Evolutionary conservation across 2,113 vertebrate genomes (phyloP), one percentile per base, ranked within the genome.

Genomic region (Athene cunicularia): DNA sequence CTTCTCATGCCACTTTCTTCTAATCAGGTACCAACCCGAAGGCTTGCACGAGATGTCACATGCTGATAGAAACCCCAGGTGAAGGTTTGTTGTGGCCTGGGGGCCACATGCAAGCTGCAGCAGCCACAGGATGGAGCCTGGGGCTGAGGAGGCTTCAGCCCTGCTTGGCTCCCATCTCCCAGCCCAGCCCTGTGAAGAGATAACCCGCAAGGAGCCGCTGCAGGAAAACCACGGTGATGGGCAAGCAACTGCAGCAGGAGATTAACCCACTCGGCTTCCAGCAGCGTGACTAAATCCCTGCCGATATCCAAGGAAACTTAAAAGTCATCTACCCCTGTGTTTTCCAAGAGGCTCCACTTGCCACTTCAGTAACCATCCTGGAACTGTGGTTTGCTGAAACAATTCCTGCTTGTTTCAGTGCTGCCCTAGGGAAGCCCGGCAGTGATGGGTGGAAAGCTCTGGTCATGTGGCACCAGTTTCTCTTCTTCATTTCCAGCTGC

Each of bases 21-120:
- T 53, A 47, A 66, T 12, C 39, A 74, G 50, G 21, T 60, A 24
- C 88, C 91, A 90, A 12, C 17, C 30, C 0, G 0, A 10, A 56
- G 62, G 27, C 27, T 79, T 60, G 58, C 8, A 33, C 1, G 0
- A n/a, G 71, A 24, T 2, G 1, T 33, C 1, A 0, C 10, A 10
- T 0, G 0, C 63, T 35, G 39, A 68, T 28, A 43, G 47, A 18
- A 91, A 14, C 21, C 55, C 30, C 33, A 22, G 16, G 70, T 27
- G 13, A 9, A 0, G 3, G 33, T 52, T 56, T 53, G 49, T 9
- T 35, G 43, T 52, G 35, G 53, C 77, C 70, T 26, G 43, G 12
- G 59, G 18, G 37, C 37, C 33, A 17, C 0, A 0, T 22, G 33
- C 33, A 23, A 30, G 43, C 43, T 88, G 50, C 35, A 66, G 4